These are phyloP conservation scores for Lutjanus argentimaculatus DNA, from an alignment of 2,797 vertebrate species.

Conservation along the genomic window DNA sequence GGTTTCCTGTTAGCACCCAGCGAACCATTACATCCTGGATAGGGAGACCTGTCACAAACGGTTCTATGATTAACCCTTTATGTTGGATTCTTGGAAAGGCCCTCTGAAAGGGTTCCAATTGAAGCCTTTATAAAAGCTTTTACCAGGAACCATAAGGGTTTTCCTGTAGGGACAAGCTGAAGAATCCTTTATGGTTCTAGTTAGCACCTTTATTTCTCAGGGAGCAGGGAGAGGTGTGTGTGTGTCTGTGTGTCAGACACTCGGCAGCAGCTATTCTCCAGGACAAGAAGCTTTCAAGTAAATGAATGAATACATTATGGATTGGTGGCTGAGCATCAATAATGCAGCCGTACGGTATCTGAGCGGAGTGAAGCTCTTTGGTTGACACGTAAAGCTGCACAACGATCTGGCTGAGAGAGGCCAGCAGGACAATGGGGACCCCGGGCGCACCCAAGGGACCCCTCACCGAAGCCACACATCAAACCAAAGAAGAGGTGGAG, in stretches of 20 bases:
- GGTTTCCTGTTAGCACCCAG: no score
- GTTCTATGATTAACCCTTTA: no score
- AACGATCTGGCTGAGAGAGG: conserved; percentile 41
- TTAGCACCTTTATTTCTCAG: no score
- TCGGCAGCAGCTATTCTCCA: conserved; percentile 52
- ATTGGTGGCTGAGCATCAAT: conserved; percentile 70
- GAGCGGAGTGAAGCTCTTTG: conserved; percentile 45
- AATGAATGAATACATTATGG: conserved; percentile 84
- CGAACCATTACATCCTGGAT: no score
- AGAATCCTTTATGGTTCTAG: no score
- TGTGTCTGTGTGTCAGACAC: conserved; percentile 22
- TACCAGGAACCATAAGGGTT: no score
- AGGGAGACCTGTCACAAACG: no score
- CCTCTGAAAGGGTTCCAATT: no score
- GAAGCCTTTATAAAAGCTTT: no score
- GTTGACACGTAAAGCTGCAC: conserved; percentile 47
- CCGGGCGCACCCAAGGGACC: conserved; percentile 33
- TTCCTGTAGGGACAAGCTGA: no score
- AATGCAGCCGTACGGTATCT: conserved; percentile 62
- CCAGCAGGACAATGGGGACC: conserved; percentile 40
- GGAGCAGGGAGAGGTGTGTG: not conserved
- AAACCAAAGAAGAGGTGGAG: conserved; percentile 23
- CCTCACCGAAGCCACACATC: conserved; percentile 45
- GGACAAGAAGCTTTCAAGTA: conserved; percentile 83
- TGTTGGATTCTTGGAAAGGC: no score